phyloP scores from a whole-genome alignment of 2,797 vertebrate genomes.

The Uromys caudimaculatus region DNA sequence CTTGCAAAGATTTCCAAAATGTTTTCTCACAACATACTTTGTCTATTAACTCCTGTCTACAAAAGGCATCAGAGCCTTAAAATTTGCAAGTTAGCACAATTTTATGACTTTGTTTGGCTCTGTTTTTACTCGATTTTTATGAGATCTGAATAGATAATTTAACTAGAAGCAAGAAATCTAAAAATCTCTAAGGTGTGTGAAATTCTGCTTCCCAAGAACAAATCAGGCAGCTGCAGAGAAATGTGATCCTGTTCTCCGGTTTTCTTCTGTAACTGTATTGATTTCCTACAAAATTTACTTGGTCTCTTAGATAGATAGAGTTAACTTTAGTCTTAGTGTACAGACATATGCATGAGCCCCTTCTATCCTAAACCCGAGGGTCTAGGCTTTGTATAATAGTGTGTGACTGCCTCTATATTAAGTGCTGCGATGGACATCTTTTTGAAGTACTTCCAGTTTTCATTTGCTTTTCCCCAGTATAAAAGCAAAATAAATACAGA shows the following conservation, averaged over 20 bases:
- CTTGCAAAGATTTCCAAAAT: slow-evolving; percentile 37
- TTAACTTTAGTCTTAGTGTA: neutral
- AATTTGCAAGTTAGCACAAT: neutral
- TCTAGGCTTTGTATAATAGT: neutral
- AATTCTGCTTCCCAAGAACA: neutral
- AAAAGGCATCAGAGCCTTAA: neutral
- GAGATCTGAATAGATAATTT: slow-evolving; percentile 6
- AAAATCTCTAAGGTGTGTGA: neutral
- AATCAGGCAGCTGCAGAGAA: neutral
- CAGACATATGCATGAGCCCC: neutral
- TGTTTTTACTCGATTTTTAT: slow-evolving; percentile 17
- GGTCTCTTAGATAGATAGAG: neutral
- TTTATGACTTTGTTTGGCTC: slow-evolving; percentile 22
- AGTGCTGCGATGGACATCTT: neutral
- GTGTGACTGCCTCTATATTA: neutral
- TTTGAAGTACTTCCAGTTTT: neutral
- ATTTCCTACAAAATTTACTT: neutral
- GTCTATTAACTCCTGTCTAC: slow-evolving; percentile 38
- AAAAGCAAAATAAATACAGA: neutral
- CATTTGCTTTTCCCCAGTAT: neutral
- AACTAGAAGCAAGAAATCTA: neutral
- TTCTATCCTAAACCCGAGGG: neutral
- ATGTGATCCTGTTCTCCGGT: neutral
- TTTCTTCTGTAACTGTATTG: neutral
- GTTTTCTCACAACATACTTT: neutral